Conservation (phyloP, 2,113 vertebrate species). For the Cettia cetti region DNA sequence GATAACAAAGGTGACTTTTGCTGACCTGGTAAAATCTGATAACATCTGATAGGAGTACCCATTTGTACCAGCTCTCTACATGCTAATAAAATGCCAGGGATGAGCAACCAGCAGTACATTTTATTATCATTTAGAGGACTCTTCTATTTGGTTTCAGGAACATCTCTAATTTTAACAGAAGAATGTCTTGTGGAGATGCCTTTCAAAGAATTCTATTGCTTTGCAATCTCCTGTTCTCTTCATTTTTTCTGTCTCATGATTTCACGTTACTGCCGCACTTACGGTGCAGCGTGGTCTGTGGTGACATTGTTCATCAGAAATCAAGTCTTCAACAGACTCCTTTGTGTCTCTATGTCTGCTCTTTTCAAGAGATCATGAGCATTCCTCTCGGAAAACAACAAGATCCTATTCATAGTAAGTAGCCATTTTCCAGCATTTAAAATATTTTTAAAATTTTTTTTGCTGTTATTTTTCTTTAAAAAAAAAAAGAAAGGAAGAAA, state of each 20-base stretch:
- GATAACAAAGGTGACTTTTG: background rate
- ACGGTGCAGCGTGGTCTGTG: rapidly evolving
- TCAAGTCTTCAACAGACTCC: background rate
- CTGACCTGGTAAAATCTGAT: background rate
- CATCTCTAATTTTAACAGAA: background rate
- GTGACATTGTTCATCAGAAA: background rate
- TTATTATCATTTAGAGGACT: background rate
- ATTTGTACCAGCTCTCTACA: background rate
- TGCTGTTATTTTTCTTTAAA: background rate
- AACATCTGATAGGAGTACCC: background rate
- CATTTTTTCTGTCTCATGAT: background rate
- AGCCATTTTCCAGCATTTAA: background rate
- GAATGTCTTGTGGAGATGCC: background rate
- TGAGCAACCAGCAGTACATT: background rate
- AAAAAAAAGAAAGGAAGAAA: background rate
- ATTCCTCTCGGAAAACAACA: background rate
- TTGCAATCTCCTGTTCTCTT: background rate
- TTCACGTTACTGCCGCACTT: background rate
- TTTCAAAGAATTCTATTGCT: background rate
- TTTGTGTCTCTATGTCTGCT: background rate
- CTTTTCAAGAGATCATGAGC: background rate
- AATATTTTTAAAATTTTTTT: background rate
- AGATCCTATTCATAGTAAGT: background rate
- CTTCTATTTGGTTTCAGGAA: background rate
- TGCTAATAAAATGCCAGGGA: background rate